A percentile compares a stretch with the other conserved stretches of the same genome.
Evolutionary conservation across 2,797 vertebrate genomes (phyloP).

Genomic region (Thripadectes ignobilis): DNA sequence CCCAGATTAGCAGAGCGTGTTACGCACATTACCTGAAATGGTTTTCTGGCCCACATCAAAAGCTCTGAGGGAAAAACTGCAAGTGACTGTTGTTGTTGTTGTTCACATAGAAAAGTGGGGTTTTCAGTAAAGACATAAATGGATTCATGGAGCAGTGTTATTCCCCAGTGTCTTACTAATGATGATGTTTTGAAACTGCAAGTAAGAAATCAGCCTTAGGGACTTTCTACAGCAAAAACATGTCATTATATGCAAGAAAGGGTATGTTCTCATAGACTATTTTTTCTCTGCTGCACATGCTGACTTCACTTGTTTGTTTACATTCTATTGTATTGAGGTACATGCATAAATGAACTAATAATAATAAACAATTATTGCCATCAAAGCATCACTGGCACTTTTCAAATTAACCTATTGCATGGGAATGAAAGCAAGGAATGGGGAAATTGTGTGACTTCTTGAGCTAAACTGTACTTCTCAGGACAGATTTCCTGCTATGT

Average conservation of each 20-base stretch:
- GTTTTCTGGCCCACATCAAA: conserved; percentile 37
- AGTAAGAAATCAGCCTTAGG: conserved; percentile 51
- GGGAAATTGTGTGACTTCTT: not conserved
- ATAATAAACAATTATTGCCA: not conserved
- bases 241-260: conserved; percentile 63
- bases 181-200: conserved; percentile 48
- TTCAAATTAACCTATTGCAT: not conserved
- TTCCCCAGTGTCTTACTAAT: conserved; percentile 43
- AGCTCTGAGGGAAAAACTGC: not conserved
- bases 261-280: conserved; percentile 23
- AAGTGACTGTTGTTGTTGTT: conserved; percentile 6
- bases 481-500: not conserved
- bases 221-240: conserved; percentile 54
- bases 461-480: not conserved
- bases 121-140: conserved; percentile 43
- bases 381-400: not conserved
- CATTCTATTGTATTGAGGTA: not conserved
- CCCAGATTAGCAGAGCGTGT: not conserved
- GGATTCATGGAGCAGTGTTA: conserved; percentile 20
- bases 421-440: not conserved
- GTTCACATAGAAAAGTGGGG: not conserved
- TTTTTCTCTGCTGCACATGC: conserved; percentile 26
- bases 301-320: conserved; percentile 45
- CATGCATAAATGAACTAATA: not conserved
- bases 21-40: conserved; percentile 12